Base-by-base conservation (phyloP, 2,888 invertebrate species). In the Mantis religiosa region DNA sequence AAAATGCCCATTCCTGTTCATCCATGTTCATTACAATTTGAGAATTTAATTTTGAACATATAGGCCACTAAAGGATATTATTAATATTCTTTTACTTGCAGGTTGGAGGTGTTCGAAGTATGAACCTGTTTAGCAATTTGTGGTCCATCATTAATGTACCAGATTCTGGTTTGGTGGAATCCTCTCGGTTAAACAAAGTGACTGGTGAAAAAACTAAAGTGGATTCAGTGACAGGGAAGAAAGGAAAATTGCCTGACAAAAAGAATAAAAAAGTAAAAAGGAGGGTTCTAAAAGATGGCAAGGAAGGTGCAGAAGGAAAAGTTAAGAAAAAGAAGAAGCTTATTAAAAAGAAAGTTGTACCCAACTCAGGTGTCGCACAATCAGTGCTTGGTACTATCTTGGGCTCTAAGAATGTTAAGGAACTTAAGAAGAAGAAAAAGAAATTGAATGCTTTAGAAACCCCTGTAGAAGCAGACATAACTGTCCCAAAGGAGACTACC, bases 91-190 rank as follows among this genome's bases (percentile, higher is more conserved):
- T 71, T 20, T 71, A 71, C 20, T 89, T 89, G 9, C 88, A 89
- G 89, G 83, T 88, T 47, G 88, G 85, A 28, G 89, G 88, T 47
- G 54, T 71, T 20, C 20, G 54, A 71, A 85, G 85, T 84, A 30
- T 81, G 8, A 89, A 88, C 54, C 54, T 88, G 84, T 86, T 85
- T 82, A 89, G 85, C 81, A 88, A 88, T 41, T 88, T 89, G 28
- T 89, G 89, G 89, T 88, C 89, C n/a, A 89, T 82, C 25, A 28
- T 85, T 81, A 81, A 47, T 25, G 20, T 28, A 28, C 54, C 28
- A 20, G 12, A 28, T 27, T 84, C 84, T 27, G 41, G 30, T 25
- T 85, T 82, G 27, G 34, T 25, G n/a, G n/a, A 87, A 41, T n/a
- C 28, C 34, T 25, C 34, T 9, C 87, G 34, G 28, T 82, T 87